These are phyloP conservation scores for Drosophila subsilvestris DNA, from an alignment of 2,888 invertebrate genomes.

Conservation along the genomic window DNA sequence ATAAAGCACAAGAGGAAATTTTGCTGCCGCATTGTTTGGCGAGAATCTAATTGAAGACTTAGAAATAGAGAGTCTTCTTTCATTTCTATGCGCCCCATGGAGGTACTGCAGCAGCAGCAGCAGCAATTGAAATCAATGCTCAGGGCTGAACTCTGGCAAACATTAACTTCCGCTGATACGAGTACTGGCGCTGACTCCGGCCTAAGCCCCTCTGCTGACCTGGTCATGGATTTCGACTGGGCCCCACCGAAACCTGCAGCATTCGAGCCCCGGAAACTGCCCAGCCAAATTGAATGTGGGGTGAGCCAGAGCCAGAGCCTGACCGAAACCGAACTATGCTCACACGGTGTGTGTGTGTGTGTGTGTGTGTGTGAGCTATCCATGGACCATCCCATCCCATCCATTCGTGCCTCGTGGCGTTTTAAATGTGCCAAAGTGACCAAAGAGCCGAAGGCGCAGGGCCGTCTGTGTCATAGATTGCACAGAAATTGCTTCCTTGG, in stretches of 20 bases:
- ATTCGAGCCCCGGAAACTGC: constrained; percentile 49
- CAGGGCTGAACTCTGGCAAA: constrained; percentile 26
- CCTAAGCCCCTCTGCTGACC: constrained; percentile 26
- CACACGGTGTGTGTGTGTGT: too few relatives aligned
- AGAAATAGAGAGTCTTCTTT: constrained; percentile 14
- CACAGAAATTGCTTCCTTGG: constrained; percentile 78
- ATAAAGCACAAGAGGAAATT: constrained; percentile 10
- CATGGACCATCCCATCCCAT: constrained; percentile 5
- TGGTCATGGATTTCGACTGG: constrained; percentile 45
- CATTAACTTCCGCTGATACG: constrained; percentile 52
- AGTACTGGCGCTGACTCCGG: constrained; percentile 9
- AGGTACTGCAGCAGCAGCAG: background rate
- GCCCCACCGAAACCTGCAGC: constrained; percentile 1
- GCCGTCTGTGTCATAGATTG: constrained; percentile 61
- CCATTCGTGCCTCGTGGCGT: constrained; percentile 48
- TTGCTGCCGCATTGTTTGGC: constrained; percentile 14
- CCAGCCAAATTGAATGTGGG: constrained; percentile 67
- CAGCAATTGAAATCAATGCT: constrained; percentile 37
- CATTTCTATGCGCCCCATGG: constrained; percentile 29
- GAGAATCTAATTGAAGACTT: constrained; percentile 31
- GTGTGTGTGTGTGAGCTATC: background rate
- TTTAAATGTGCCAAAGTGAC: constrained; percentile 60
- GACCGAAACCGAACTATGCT: constrained; percentile 18
- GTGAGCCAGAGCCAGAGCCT: constrained; percentile 7
- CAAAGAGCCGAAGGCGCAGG: constrained; percentile 52